phyloP scores from a whole-genome alignment of 2,113 vertebrate species.

The Recurvirostra avosetta region DNA sequence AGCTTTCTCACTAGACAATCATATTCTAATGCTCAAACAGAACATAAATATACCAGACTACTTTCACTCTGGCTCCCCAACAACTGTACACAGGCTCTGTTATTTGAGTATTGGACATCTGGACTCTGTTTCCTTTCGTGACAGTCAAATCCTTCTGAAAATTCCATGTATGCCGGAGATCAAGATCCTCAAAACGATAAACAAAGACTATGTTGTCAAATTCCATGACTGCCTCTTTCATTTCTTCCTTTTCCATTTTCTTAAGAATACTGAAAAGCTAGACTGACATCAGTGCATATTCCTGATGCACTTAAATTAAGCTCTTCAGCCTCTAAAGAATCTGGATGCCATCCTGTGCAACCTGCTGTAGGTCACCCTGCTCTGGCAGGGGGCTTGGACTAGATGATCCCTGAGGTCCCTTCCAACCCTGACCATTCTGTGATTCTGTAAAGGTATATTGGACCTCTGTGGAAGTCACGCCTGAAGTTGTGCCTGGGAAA shows the following conservation, averaged over 20 bases:
- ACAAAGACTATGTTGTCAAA: constrained; percentile 48
- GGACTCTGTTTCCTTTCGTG: constrained; percentile 20
- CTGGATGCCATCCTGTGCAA: no score
- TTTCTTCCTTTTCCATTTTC: constrained; percentile 24
- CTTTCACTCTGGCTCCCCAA: neutral
- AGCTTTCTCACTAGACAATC: neutral
- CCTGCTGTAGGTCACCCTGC: no score
- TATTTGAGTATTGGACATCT: constrained; percentile 33
- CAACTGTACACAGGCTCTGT: neutral
- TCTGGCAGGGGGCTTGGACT: no score
- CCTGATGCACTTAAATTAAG: neutral
- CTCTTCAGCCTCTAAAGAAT: neutral
- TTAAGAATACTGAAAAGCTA: neutral
- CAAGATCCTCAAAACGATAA: neutral
- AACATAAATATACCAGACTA: neutral
- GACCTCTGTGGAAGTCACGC: neutral
- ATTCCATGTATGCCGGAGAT: neutral
- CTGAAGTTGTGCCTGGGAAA: neutral
- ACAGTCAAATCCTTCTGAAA: constrained; percentile 35
- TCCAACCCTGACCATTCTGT: no score
- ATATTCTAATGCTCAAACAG: constrained; percentile 18
- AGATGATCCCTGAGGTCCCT: no score
- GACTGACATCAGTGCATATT: neutral
- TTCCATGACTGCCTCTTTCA: constrained; percentile 40
- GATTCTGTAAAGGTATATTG: neutral